Base-by-base conservation (phyloP, 2,888 invertebrate species). In the Polydrusus tereticollis region DNA sequence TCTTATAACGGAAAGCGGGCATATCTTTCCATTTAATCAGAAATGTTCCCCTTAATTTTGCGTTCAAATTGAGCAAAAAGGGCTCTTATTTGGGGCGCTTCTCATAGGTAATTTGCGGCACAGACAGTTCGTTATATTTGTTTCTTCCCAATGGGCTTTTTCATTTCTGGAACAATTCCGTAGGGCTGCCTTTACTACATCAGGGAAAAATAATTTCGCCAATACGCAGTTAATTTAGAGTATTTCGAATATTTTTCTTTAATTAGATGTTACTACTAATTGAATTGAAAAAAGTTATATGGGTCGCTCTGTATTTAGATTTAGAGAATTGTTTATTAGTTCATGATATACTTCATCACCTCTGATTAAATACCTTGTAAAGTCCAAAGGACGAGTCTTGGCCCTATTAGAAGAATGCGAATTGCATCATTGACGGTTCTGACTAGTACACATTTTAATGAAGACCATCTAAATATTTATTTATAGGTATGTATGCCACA, bases 21-120 rank as follows among this genome's bases (percentile, higher is more conserved):
- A 26, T 55, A 55, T 55, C 52, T 29, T 55, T 55, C 52, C 18
- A 29, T 55, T 55, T 55, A 55, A 55, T 55, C 52, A 55, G 52
- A 26, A 55, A 29, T 18, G 52, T 26, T 55, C 29, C 52, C 52
- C 52, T 52, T 55, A 55, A 55, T 55, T 55, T 29, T 18, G 52
- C 26, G 16, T 55, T 55, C 21, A 55, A 55, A 55, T 55, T 55
- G 52, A 55, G 29, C 52, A 55, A 55, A 55, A 52, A 55, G 20
- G 52, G 52, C 52, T 29, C 14, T 1, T 55, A 16, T 16, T 55
- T 55, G 52, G 52, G 52, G 52, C 29, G 52, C 52, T 29, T 55
- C 29, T 18, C 12, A 55, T 55, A 55, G 16, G 52, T 55, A 55
- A 55, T 55, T 55, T 55, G 52, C 18, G 52, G 52, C 29, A 2